These are phyloP conservation scores for Syrmaticus mikado DNA, from an alignment of 2,113 vertebrate genomes.

Conservation along the genomic window DNA sequence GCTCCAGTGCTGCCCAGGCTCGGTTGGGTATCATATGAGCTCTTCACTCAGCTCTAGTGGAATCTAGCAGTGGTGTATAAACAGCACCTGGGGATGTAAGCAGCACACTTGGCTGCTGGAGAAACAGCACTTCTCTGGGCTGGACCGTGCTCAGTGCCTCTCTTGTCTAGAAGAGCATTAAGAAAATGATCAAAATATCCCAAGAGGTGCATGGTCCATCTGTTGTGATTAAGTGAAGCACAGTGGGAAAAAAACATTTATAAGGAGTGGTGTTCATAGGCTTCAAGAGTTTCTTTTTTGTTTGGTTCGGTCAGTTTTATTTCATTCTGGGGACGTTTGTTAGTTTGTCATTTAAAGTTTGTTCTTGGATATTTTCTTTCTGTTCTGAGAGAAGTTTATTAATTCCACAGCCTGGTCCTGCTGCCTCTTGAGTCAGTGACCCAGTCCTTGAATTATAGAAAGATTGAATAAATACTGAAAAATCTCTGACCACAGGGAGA, in stretches of 20 bases:
- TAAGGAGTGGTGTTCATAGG: neutral
- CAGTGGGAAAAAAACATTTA: neutral
- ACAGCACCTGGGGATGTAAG: neutral
- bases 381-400: neutral
- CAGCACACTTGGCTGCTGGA: accelerated
- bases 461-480: neutral
- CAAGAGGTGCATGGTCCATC: neutral
- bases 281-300: neutral
- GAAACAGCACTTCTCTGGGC: neutral
- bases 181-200: neutral
- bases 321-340: neutral
- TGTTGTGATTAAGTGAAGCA: neutral
- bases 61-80: neutral
- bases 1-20: accelerated
- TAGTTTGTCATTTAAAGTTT: neutral
- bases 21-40: neutral
- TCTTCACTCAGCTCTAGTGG: neutral
- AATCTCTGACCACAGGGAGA: neutral
- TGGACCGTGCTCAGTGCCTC: neutral
- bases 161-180: neutral
- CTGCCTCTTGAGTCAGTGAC: neutral
- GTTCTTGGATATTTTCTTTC: neutral
- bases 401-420: neutral
- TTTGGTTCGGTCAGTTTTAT: neutral
- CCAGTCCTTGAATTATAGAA: neutral